Percentiles rank a stretch among this genome's conserved stretches.
Evolutionary conservation across 2,888 invertebrate species (phyloP).

Genomic region (Epinotia brunnichana): DNA sequence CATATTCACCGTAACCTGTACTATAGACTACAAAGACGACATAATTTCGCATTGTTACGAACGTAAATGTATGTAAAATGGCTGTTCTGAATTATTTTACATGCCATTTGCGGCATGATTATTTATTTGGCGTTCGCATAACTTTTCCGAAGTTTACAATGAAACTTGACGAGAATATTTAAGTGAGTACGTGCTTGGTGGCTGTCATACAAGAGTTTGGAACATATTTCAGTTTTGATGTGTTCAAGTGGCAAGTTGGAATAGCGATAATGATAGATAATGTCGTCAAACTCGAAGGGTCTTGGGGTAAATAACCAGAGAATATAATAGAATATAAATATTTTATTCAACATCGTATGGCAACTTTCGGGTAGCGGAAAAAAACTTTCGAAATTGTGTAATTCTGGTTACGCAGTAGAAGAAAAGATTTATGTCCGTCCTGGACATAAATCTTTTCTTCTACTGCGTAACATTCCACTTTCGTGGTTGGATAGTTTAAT

Average conservation of each 20-base stretch:
- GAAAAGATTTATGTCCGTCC: too few relatives aligned
- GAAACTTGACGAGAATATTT: slow-evolving; percentile 37
- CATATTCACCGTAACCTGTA: too few relatives aligned
- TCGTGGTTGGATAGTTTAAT: too few relatives aligned
- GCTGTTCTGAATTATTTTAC: slow-evolving; percentile 34
- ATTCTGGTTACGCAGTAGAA: too few relatives aligned
- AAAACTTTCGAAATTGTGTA: too few relatives aligned
- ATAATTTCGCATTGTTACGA: slow-evolving; percentile 4
- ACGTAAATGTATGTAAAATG: slow-evolving; percentile 31
- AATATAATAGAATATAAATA: too few relatives aligned
- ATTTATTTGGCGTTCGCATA: slow-evolving; percentile 30
- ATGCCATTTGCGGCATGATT: slow-evolving; percentile 21
- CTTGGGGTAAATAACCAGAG: too few relatives aligned
- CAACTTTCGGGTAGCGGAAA: too few relatives aligned
- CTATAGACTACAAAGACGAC: neutral
- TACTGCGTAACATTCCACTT: too few relatives aligned
- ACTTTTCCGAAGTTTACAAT: slow-evolving; percentile 34
- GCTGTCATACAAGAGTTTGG: neutral
- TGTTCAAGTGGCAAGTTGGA: neutral
- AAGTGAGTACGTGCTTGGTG: slow-evolving; percentile 4
- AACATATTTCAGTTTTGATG: neutral
- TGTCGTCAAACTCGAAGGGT: too few relatives aligned
- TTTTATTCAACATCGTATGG: too few relatives aligned
- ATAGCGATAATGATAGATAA: neutral
- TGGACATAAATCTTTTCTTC: too few relatives aligned